These are phyloP conservation scores for Caenorhabditis plicata DNA, from an alignment of 2,888 invertebrate genomes.

Conservation along the genomic window DNA sequence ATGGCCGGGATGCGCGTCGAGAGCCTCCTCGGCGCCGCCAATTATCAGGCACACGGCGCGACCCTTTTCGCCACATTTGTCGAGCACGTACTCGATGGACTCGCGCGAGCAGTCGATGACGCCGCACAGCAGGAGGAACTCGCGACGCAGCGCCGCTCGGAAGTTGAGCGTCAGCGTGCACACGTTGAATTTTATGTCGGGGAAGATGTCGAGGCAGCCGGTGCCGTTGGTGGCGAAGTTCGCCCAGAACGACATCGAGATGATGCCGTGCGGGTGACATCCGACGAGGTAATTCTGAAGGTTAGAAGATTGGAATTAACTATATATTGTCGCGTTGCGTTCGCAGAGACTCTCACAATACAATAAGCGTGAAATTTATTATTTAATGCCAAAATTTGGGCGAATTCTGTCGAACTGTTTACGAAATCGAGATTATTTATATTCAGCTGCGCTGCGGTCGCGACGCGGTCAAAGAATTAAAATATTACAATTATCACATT, in stretches of 20 bases:
- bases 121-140: constrained; percentile 66
- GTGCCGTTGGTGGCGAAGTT: constrained; percentile 77
- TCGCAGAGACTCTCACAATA: too few relatives aligned
- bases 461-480: too few relatives aligned
- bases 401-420: too few relatives aligned
- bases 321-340: too few relatives aligned
- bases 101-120: constrained; percentile 23
- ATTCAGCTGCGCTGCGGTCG: too few relatives aligned
- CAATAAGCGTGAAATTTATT: too few relatives aligned
- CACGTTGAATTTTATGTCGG: constrained; percentile 22
- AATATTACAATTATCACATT: too few relatives aligned
- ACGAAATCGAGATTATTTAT: too few relatives aligned
- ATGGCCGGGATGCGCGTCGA: constrained; percentile 76
- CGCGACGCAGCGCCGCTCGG: constrained; percentile 27
- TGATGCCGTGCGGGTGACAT: constrained; percentile 86
- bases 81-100: constrained; percentile 22
- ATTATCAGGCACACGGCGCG: constrained; percentile 8
- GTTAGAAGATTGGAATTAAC: too few relatives aligned
- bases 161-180: constrained; percentile 39
- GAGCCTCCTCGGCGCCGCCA: constrained; percentile 80
- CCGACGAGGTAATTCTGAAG: constrained; percentile 70
- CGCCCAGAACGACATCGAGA: constrained; percentile 79
- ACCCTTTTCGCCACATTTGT: constrained; percentile 10
- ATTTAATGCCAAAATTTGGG: too few relatives aligned
- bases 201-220: too few relatives aligned